These are phyloP conservation scores for Geopemphigus sp. DNA, from an alignment of 1,140 invertebrate species.

Conservation along the genomic window DNA sequence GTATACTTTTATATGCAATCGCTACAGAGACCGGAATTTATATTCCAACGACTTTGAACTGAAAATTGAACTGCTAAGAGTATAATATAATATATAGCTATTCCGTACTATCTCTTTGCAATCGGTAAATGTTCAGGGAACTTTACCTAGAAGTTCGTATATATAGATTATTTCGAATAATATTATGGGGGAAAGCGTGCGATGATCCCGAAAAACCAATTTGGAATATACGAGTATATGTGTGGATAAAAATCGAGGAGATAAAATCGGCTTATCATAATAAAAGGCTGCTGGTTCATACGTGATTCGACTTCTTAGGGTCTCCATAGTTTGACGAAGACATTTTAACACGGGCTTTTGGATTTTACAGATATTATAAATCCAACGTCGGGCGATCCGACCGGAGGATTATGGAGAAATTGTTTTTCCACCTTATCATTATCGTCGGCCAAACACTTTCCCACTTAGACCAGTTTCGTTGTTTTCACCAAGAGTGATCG, in stretches of 20 bases:
- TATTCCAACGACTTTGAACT: neutral
- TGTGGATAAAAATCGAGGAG: constrained; percentile 26
- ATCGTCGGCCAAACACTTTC: constrained; percentile 47
- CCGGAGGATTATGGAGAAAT: constrained; percentile 26
- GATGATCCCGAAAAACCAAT: constrained; percentile 46
- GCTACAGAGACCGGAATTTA: neutral
- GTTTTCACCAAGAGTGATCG: neutral
- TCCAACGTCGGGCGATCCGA: constrained; percentile 1
- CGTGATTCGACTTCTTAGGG: constrained; percentile 30
- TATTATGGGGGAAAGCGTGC: neutral
- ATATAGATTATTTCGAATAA: constrained; percentile 16
- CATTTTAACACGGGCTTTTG: constrained; percentile 38
- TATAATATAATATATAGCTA: neutral
- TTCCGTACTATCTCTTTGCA: neutral
- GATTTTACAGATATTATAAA: constrained; percentile 38
- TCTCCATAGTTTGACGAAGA: neutral
- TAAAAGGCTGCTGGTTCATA: constrained; percentile 37
- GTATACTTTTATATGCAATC: neutral
- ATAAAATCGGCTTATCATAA: constrained; percentile 48
- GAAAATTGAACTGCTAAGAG: neutral
- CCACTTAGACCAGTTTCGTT: neutral
- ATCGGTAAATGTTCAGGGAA: neutral
- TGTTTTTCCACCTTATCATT: constrained; percentile 30
- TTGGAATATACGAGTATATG: constrained; percentile 33
- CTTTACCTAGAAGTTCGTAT: neutral